Evolutionary conservation across 2,797 vertebrate genomes (phyloP).

Genomic region (Telmatherina bonti): DNA sequence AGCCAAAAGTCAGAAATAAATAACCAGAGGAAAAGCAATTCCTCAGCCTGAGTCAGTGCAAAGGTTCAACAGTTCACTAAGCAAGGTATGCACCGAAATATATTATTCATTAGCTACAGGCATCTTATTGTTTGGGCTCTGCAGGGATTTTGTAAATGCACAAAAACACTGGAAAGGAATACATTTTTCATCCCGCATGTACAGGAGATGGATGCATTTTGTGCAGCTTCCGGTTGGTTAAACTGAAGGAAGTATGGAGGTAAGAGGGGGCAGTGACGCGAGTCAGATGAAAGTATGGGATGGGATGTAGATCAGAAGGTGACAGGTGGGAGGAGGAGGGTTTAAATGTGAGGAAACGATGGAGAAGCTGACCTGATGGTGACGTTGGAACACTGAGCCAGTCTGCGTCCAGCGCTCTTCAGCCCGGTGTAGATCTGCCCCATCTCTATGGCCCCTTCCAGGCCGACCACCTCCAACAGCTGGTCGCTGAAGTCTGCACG

Average conservation of each 20-base stretch:
- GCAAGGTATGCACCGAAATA: conserved; percentile 39
- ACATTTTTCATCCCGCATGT: conserved; percentile 55
- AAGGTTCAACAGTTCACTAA: conserved; percentile 22
- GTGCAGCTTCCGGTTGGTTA: conserved; percentile 30
- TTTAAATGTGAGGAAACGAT: conserved; percentile 2
- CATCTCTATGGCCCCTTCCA: conserved; percentile 97
- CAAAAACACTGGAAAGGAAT: conserved; percentile 40
- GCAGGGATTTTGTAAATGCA: conserved; percentile 38
- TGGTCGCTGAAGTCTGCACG: conserved; percentile 84
- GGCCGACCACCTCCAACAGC: conserved; percentile 90
- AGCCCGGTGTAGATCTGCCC: conserved; percentile 98
- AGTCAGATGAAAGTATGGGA: conserved; percentile 4
- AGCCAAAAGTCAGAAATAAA: not conserved
- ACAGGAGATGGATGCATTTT: conserved; percentile 17
- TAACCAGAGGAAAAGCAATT: conserved; percentile 32
- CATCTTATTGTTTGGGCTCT: conserved; percentile 37
- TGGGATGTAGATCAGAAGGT: not conserved
- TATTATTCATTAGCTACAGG: conserved; percentile 57
- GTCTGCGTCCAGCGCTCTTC: conserved; percentile 92
- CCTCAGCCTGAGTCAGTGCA: conserved; percentile 40
- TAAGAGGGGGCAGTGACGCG: not conserved
- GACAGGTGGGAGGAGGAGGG: not conserved
- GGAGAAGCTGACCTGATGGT: conserved; percentile 88
- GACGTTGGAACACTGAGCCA: conserved; percentile 92
- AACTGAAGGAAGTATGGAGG: conserved; percentile 12